Evolutionary conservation across 2,113 vertebrate genomes (phyloP).

Genomic region (Chauna torquata): DNA sequence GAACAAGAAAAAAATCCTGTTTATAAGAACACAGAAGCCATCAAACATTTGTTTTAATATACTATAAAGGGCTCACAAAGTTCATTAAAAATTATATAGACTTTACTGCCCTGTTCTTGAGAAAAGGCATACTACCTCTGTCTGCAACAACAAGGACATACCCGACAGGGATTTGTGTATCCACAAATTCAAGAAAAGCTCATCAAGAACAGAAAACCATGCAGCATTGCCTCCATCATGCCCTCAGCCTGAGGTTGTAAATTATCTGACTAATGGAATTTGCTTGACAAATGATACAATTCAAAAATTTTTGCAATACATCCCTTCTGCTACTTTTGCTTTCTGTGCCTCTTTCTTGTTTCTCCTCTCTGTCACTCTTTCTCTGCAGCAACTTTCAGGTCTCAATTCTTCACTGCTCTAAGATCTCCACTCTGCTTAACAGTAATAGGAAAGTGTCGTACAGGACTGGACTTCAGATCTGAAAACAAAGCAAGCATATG

Average conservation of each 20-base stretch:
- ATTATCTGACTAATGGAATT: background rate
- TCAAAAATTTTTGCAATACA: background rate
- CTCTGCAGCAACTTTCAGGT: background rate
- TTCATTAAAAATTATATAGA: conserved; percentile 11
- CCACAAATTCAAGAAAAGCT: background rate
- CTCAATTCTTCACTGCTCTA: background rate
- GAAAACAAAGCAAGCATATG: background rate
- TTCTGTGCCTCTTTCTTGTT: background rate
- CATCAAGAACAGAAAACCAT: background rate
- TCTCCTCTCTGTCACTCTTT: background rate
- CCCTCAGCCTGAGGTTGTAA: background rate
- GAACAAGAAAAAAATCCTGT: background rate
- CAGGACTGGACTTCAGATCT: background rate
- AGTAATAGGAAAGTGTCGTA: background rate
- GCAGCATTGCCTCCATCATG: background rate
- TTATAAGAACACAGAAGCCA: background rate
- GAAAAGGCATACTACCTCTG: background rate
- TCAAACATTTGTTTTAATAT: background rate
- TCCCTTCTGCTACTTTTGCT: background rate
- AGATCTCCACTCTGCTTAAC: background rate
- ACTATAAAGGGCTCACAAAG: background rate
- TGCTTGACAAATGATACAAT: background rate
- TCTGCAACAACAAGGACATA: background rate
- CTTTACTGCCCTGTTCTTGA: background rate
- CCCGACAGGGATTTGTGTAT: background rate